Evolutionary conservation across 2,797 vertebrate genomes (phyloP).

Genomic region (Manis crassicaudata): DNA sequence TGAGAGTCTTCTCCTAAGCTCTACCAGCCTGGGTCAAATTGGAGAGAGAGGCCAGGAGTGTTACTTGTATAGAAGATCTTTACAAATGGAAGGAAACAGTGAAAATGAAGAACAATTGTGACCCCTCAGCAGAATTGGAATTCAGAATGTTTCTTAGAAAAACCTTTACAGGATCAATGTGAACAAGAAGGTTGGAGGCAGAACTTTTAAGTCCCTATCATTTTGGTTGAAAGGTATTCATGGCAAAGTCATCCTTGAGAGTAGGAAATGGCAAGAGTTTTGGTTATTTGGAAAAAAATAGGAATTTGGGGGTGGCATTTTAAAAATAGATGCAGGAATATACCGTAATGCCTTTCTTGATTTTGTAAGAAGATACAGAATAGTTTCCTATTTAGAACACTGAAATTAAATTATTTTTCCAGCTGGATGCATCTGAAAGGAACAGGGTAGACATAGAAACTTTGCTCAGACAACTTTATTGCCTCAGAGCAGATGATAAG

Average conservation of each 20-base stretch:
- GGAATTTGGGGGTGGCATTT: not conserved
- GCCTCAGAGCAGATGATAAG: not conserved
- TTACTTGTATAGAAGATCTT: too few relatives aligned
- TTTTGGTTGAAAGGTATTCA: not conserved
- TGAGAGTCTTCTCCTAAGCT: not conserved
- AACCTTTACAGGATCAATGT: not conserved
- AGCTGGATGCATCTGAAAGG: not conserved
- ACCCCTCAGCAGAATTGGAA: not conserved
- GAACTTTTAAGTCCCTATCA: not conserved
- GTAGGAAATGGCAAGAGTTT: not conserved
- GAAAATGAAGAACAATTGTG: not conserved
- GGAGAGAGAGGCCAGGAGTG: not conserved
- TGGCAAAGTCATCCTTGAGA: conserved; percentile 11
- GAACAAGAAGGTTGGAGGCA: not conserved
- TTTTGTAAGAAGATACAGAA: not conserved
- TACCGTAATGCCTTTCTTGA: not conserved
- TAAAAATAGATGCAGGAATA: not conserved
- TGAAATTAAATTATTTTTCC: conserved; percentile 55
- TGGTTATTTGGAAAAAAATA: not conserved
- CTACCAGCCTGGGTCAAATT: not conserved
- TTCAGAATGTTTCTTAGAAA: not conserved
- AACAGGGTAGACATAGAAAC: not conserved
- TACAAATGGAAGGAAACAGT: not conserved
- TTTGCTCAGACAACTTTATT: conserved; percentile 1
- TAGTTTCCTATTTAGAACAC: conserved; percentile 22